Evolutionary conservation across 2,888 invertebrate genomes (phyloP), one percentile per base, ranked within the genome.

Genomic region (Eristalis pertinax): DNA sequence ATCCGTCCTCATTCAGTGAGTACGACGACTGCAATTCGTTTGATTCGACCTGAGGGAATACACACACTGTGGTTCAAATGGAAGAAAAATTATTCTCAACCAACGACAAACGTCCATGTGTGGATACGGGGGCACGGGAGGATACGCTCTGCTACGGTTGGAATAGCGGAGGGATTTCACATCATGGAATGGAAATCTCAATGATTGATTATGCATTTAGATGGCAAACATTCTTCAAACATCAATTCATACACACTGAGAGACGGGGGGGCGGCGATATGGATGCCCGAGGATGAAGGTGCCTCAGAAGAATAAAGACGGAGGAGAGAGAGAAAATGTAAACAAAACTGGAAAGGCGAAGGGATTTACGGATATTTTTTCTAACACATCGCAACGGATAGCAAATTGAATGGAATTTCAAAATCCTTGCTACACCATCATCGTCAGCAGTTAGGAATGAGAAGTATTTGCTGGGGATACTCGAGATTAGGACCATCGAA

Each of bases 121-220:
- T 13, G 38, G 11, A 15, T n/a, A 5, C n/a, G 5, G 43, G 5
- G 7, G n/a, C 22, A 32, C n/a, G 64, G 64, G 3, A 64, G 64
- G 72, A 72, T 72, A 60, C 41, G 75, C 68, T 75, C 35, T 73
- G 38, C 38, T 50, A 65, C 41, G 70, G 24, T 11, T 24, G 35
- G 56, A n/a, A 67, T 72, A 35, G 60, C 24, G n/a, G 63, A 69
- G 38, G 80, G 75, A 81, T 81, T 81, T 67, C 69, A 81, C 70
- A 76, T 70, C 70, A 75, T 76, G 41, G 75, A 70, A 83, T 77
- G 72, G 64, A 91, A 91, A 91, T 92, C 91, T 90, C 90, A 90
- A 90, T 92, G 92, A 91, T 91, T 91, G 92, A 92, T 92, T 91
- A 91, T 90, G 89, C 91, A 91, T 90, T 92, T 91, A 90, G 73